Evolutionary conservation across 2,888 invertebrate species (phyloP).

Genomic region (Zhuqinia jingwanae): DNA sequence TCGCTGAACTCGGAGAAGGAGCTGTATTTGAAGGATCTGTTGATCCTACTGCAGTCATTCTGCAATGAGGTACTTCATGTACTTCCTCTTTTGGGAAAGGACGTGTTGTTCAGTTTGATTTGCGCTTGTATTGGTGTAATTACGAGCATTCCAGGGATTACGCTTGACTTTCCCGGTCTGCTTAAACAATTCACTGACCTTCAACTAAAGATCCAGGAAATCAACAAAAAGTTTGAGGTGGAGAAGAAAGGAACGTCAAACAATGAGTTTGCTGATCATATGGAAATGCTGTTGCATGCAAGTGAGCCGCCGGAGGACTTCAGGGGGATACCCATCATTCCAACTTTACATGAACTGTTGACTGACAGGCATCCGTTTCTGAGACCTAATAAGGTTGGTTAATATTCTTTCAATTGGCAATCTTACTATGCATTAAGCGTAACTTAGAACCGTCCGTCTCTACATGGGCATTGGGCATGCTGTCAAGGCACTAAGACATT

Average conservation of each 20-base stretch:
- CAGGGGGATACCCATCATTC: constrained; percentile 34
- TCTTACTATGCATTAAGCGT: no score
- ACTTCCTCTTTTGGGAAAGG: not conserved
- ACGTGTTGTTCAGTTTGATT: not conserved
- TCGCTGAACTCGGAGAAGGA: no score
- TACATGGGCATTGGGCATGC: no score
- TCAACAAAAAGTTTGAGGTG: not conserved
- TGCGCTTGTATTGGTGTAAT: not conserved
- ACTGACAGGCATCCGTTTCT: not conserved
- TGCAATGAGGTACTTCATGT: not conserved
- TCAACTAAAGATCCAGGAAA: not conserved
- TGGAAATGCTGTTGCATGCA: not conserved
- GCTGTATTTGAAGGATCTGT: no score
- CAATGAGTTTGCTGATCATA: not conserved
- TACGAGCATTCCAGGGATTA: not conserved
- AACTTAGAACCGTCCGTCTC: no score
- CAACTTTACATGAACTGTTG: constrained; percentile 38
- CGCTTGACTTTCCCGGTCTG: not conserved
- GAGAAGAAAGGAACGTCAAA: not conserved
- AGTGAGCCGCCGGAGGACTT: constrained; percentile 41
- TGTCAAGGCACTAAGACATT: no score
- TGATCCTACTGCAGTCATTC: not conserved
- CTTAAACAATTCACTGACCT: not conserved
- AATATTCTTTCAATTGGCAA: no score
- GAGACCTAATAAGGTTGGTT: constrained; percentile 26